Evolutionary conservation across 2,113 vertebrate genomes (phyloP).

Genomic region (Vidua macroura): DNA sequence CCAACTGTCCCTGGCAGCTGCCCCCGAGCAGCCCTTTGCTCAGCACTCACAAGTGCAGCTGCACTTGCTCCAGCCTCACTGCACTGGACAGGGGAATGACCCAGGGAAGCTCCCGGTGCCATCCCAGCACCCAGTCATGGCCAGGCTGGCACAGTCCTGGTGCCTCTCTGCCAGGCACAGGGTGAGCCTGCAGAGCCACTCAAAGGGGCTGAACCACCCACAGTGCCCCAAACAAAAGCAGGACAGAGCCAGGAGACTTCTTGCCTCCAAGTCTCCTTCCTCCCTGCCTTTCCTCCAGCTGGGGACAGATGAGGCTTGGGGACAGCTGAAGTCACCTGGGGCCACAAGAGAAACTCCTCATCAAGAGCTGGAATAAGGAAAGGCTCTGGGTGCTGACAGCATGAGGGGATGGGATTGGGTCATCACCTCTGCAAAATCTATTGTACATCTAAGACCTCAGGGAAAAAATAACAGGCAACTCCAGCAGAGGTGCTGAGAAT

Average conservation of each 20-base stretch:
- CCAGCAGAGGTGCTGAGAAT: neutral
- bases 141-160: neutral
- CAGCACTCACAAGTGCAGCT: neutral
- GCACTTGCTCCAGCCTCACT: neutral
- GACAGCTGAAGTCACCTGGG: neutral
- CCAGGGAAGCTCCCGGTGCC: neutral
- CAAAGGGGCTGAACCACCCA: neutral
- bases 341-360: neutral
- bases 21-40: neutral
- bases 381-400: neutral
- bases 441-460: neutral
- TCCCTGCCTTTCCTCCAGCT: neutral
- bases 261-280: neutral
- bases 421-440: neutral
- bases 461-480: neutral
- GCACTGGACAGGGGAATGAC: accelerated
- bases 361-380: neutral
- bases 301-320: neutral
- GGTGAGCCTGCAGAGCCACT: neutral
- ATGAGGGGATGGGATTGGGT: neutral
- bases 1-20: neutral
- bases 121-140: accelerated
- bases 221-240: neutral
- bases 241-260: neutral
- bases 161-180: neutral